A percentile compares a stretch with the other conserved stretches of the same genome.
These are phyloP conservation scores for Fregetta grallaria DNA, from an alignment of 2,113 vertebrate genomes.

Conservation along the genomic window DNA sequence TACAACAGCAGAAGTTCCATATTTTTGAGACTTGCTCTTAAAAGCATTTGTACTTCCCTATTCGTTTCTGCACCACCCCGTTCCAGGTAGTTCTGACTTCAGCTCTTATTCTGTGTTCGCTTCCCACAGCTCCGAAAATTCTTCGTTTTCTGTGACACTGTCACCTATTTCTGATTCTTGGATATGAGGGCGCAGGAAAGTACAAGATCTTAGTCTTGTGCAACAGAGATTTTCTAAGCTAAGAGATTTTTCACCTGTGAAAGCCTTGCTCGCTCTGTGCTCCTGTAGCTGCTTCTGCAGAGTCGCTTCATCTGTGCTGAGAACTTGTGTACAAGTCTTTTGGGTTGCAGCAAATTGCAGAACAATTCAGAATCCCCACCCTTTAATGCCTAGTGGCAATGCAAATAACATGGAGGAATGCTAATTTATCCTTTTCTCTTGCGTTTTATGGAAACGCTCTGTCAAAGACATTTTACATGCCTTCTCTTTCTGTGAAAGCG, in stretches of 20 bases:
- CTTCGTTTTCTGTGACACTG: neutral
- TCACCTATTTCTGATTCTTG: neutral
- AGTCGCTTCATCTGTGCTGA: neutral
- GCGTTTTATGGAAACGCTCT: neutral
- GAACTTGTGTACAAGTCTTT: neutral
- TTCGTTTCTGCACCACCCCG: neutral
- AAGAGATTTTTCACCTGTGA: neutral
- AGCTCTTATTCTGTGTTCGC: neutral
- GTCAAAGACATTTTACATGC: neutral
- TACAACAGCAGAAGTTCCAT: neutral
- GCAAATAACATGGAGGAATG: neutral
- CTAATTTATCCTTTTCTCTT: neutral
- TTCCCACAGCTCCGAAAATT: neutral
- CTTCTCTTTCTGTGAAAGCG: neutral
- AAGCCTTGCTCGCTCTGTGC: neutral
- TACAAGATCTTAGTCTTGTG: neutral
- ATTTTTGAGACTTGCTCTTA: neutral
- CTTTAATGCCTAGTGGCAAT: neutral
- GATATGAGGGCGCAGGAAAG: rapidly evolving
- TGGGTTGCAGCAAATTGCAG: neutral
- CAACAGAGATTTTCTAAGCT: neutral
- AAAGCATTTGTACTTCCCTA: neutral
- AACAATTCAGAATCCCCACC: neutral
- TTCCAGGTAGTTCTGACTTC: neutral
- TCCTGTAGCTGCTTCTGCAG: neutral